Evolutionary conservation across 1,140 invertebrate species (phyloP), one percentile per base, ranked within the genome.

Genomic region (Dysdera silvatica): DNA sequence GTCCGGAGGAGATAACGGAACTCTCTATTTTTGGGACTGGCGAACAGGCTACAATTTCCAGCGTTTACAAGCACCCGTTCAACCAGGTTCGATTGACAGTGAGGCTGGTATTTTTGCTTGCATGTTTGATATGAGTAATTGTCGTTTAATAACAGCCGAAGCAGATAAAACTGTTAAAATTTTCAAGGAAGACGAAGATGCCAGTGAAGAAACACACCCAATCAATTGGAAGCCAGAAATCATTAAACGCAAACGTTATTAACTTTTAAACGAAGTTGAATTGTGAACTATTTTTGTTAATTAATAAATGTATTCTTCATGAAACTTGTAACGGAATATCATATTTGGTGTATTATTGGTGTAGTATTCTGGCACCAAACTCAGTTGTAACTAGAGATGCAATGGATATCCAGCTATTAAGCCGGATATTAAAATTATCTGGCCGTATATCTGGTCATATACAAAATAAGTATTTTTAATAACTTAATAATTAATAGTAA

Each of bases 121-220:
- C 81, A 86, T 83, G 4, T 99, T 92, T 79, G 96, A 99, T 76
- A 86, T 91, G 59, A 94, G 91, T 59, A 93, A 94, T 37, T 87
- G 86, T 14, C 81, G 97, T 56, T 82, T 99, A 45, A 90, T 99
- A 55, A 97, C 95, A 2, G 90, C 90, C 5, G 97, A 99, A 78
- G 95, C 95, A 6, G 97, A 99, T 76, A 99, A 99, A 80, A 98
- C 95, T 0, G 95, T 99, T 64, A 99, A 99, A 83, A 88, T 99
- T 65, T 99, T 98, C 77, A 95, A 92, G 76, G 95, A 98, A 79
- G 95, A 99, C 79, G 91, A 96, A 26, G 83, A 85, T 52, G 95
- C 96, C 14, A 90, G 87, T 0, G 95, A 99, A 81, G 95, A 99
- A 76, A 85, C 84, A 0, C 92, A 99, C 83, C 96, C 97, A 0